These are phyloP conservation scores for Erethizon dorsatum DNA, from an alignment of 2,797 vertebrate genomes.

Conservation along the genomic window DNA sequence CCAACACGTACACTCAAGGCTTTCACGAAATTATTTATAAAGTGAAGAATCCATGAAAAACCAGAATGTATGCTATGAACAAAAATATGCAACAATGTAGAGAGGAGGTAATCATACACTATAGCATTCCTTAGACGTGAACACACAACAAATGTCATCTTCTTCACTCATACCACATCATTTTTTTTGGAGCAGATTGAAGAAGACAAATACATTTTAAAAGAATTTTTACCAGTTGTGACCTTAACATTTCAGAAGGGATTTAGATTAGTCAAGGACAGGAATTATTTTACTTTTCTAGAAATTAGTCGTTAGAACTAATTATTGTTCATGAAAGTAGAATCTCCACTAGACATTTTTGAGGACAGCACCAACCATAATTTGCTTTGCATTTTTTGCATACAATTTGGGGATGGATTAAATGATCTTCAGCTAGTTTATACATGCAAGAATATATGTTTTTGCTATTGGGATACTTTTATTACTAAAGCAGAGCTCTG, in stretches of 20 bases:
- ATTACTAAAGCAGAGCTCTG: slow-evolving; percentile 29
- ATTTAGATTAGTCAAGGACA: slow-evolving; percentile 44
- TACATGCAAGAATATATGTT: neutral
- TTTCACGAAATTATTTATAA: neutral
- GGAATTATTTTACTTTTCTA: slow-evolving; percentile 38
- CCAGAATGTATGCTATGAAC: neutral
- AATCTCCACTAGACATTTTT: slow-evolving; percentile 40
- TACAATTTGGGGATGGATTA: slow-evolving; percentile 23
- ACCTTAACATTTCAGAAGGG: slow-evolving; percentile 2
- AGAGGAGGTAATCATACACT: neutral
- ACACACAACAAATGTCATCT: neutral
- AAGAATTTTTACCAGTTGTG: neutral
- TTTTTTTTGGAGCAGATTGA: neutral
- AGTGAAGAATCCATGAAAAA: neutral
- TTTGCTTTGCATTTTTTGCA: slow-evolving; percentile 1
- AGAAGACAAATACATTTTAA: slow-evolving; percentile 32
- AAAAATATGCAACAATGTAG: neutral
- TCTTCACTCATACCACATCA: neutral
- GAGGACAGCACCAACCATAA: neutral
- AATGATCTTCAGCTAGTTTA: slow-evolving; percentile 47
- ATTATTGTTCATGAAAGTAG: slow-evolving; percentile 8
- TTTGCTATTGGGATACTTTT: slow-evolving; percentile 35
- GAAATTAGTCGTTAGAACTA: slow-evolving; percentile 39
- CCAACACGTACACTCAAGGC: neutral
- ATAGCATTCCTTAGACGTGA: neutral